Percentiles rank a stretch among this genome's conserved stretches.
Conservation (phyloP, 2,113 vertebrate species). For the Chunga burmeisteri region DNA sequence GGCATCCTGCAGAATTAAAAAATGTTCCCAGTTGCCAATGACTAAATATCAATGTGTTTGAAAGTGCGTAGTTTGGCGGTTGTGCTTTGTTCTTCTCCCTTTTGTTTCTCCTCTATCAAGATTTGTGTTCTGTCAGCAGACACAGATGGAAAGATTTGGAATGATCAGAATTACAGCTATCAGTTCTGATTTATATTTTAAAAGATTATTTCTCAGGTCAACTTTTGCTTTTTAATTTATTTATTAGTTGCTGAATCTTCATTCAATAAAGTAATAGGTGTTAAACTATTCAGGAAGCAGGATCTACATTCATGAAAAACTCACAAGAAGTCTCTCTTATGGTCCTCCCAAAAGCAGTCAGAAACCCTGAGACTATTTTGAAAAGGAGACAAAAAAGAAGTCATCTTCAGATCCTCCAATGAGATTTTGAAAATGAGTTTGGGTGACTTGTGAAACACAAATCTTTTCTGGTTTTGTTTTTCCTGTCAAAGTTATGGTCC, state of each 20-base stretch:
- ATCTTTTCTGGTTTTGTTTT: neutral
- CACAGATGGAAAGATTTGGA: neutral
- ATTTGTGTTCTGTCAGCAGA: neutral
- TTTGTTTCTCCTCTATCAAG: neutral
- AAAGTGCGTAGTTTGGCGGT: neutral
- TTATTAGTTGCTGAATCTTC: neutral
- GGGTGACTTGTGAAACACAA: neutral
- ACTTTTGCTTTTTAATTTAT: neutral
- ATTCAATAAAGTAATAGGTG: neutral
- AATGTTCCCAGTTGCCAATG: neutral
- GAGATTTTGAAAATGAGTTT: neutral
- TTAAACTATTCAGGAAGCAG: neutral
- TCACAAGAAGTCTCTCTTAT: neutral
- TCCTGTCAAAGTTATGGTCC: neutral
- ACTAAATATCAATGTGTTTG: neutral
- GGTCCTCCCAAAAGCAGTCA: neutral
- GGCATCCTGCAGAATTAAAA: neutral
- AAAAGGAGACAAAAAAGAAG: neutral
- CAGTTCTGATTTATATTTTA: neutral
- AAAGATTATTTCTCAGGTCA: neutral
- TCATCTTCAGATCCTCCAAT: neutral
- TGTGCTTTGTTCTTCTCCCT: neutral
- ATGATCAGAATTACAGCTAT: neutral
- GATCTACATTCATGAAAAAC: neutral
- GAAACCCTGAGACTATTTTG: neutral